Percentiles rank a stretch among this genome's conserved stretches.
phyloP scores from a whole-genome alignment of 2,888 invertebrate species.

The Orgyia antiqua region DNA sequence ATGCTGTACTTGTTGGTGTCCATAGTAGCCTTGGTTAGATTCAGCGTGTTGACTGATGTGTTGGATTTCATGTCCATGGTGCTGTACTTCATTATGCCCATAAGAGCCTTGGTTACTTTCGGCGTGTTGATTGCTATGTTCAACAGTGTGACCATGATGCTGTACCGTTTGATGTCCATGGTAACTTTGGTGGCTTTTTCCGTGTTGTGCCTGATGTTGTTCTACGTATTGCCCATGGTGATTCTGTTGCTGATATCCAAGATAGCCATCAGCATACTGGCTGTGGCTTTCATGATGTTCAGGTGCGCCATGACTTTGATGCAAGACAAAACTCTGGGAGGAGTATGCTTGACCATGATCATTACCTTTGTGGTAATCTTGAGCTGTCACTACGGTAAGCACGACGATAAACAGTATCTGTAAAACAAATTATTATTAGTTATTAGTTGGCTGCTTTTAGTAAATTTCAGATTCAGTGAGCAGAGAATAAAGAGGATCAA shows the following conservation, averaged over 20 bases:
- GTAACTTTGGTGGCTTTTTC: neutral
- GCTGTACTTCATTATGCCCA: neutral
- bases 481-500: no score
- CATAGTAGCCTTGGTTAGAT: no score
- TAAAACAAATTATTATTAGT: neutral
- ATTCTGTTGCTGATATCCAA: neutral
- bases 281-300: neutral
- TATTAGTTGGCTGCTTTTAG: no score
- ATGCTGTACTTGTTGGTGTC: neutral
- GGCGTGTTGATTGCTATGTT: no score
- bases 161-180: neutral
- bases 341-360: conserved; percentile 20
- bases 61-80: neutral
- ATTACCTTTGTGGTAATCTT: neutral
- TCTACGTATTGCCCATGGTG: neutral
- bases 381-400: neutral
- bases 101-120: neutral
- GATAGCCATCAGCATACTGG: neutral
- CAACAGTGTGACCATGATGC: no score
- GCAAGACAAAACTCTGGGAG: conserved; percentile 40
- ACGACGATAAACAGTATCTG: conserved; percentile 1
- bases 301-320: conserved; percentile 16
- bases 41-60: no score
- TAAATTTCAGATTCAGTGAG: no score
- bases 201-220: neutral